These are phyloP conservation scores for Melitaea athalia DNA, from an alignment of 2,888 invertebrate genomes.

Conservation along the genomic window DNA sequence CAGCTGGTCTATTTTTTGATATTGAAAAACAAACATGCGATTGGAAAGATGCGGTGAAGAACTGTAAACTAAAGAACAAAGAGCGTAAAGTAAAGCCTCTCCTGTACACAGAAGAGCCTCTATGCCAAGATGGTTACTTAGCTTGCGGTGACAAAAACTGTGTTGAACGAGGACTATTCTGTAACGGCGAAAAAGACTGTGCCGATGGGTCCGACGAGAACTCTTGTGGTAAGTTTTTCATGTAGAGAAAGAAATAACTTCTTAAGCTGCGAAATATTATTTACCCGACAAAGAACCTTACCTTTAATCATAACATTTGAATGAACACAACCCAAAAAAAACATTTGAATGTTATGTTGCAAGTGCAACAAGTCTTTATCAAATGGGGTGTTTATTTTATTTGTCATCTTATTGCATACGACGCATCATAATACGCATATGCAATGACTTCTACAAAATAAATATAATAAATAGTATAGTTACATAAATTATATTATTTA, in stretches of 20 bases:
- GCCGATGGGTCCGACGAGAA: constrained; percentile 94
- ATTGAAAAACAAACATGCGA: constrained; percentile 97
- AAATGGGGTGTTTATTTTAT: constrained; percentile 54
- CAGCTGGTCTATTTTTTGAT: constrained; percentile 95
- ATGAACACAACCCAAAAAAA: constrained; percentile 60
- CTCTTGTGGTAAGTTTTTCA: constrained; percentile 88
- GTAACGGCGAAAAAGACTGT: constrained; percentile 96
- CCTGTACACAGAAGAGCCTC: constrained; percentile 93
- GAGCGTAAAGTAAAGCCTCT: constrained; percentile 93
- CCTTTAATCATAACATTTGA: constrained; percentile 45
- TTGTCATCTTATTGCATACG: constrained; percentile 47
- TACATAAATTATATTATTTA: not conserved
- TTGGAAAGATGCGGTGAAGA: constrained; percentile 96
- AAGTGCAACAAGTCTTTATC: constrained; percentile 56
- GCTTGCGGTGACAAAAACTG: constrained; percentile 94
- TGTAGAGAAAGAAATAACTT: not conserved
- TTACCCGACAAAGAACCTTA: constrained; percentile 23
- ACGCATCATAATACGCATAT: constrained; percentile 28
- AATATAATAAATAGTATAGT: constrained; percentile 8
- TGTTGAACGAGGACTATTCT: constrained; percentile 94
- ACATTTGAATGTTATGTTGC: constrained; percentile 63
- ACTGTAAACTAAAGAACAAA: constrained; percentile 94
- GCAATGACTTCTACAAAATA: constrained; percentile 22
- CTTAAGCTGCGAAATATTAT: not conserved
- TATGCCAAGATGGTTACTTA: constrained; percentile 92